Base-by-base conservation (phyloP, 2,888 invertebrate species). In the Scaptomyza parva region DNA sequence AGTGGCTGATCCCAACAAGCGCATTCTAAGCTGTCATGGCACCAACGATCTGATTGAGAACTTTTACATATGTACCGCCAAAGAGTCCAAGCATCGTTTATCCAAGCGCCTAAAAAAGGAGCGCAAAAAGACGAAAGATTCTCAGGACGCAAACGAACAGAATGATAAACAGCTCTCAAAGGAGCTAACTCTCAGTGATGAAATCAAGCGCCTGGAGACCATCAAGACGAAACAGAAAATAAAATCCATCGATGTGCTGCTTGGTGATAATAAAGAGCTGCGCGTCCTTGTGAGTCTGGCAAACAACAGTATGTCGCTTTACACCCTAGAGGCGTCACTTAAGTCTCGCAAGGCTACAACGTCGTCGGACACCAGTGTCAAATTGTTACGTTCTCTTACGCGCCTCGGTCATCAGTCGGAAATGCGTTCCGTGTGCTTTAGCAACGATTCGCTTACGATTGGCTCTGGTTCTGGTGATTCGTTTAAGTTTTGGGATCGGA, bases 401-500 rank as follows among this genome's bases (percentile, higher is more conserved):
- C 93, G 93, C 66, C 95, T 95, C 12, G 99, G 99, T 0, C 99
- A 99, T 92, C 95, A 97, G 59, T 96, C 96, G 44, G 97, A 99
- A 88, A 96, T 98, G 6, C 93, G 97, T 50, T 95, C 96, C 20
- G 93, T 99, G 20, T 94, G 95, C 55, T 97, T 99, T 89, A 98
- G 97, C 89, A 96, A 97, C 1, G 98, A 99, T 91, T 97, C 96
- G 88, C 93, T 97, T 63, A 97, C 97, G 1, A 93, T 99, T 62
- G 94, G 96, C 1, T 96, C 98, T 0, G 98, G 96, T 0, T 96
- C 98, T 72, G 96, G 94, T 0, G 97, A 98, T 79, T 94, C 96
- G 7, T 93, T 98, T 33, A 99, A 99, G 93, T 92, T 99, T 51
- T 99, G 99, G 99, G 98, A 97, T 91, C 95, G 93, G 70, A 90